Conservation (phyloP, 2,888 invertebrate species). For the Philereme transversata region DNA sequence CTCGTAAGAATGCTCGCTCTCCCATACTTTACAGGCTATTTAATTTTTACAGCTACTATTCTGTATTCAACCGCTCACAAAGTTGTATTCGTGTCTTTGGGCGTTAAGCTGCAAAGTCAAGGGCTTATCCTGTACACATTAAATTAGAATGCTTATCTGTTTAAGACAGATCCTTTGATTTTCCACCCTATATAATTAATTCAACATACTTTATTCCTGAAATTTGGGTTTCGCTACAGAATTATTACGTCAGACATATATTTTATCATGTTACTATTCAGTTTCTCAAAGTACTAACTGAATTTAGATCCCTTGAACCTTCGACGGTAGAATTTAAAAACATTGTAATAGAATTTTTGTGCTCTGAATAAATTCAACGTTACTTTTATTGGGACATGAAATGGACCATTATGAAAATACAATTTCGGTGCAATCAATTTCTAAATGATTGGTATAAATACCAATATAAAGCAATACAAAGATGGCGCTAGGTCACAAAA, state of each 20-base stretch:
- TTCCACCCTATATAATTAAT: slow-evolving; percentile 5
- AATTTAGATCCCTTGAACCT: slow-evolving; percentile 28
- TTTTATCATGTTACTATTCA: neutral
- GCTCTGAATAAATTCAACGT: slow-evolving; percentile 23
- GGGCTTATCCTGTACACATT: slow-evolving; percentile 2
- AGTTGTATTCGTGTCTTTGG: neutral
- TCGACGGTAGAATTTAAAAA: slow-evolving; percentile 16
- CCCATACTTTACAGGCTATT: too few species aligned
- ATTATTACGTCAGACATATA: too few species aligned
- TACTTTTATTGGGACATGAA: slow-evolving; percentile 32
- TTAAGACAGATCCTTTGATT: slow-evolving; percentile 15
- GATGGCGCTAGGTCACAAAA: too few species aligned
- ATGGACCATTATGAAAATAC: slow-evolving; percentile 16
- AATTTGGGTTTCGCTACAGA: neutral
- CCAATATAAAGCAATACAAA: slow-evolving; percentile 6
- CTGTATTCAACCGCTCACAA: neutral
- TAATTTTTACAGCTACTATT: neutral
- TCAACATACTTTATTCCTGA: neutral
- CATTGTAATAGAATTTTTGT: slow-evolving; percentile 23
- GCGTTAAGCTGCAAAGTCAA: slow-evolving; percentile 3
- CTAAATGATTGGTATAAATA: slow-evolving; percentile 10
- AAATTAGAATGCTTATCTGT: slow-evolving; percentile 4
- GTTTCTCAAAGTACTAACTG: slow-evolving; percentile 21
- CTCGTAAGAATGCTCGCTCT: too few species aligned
- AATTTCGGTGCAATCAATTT: slow-evolving; percentile 23